Evolutionary conservation across 2,888 invertebrate genomes (phyloP).

Genomic region (Hecatera dysodea): DNA sequence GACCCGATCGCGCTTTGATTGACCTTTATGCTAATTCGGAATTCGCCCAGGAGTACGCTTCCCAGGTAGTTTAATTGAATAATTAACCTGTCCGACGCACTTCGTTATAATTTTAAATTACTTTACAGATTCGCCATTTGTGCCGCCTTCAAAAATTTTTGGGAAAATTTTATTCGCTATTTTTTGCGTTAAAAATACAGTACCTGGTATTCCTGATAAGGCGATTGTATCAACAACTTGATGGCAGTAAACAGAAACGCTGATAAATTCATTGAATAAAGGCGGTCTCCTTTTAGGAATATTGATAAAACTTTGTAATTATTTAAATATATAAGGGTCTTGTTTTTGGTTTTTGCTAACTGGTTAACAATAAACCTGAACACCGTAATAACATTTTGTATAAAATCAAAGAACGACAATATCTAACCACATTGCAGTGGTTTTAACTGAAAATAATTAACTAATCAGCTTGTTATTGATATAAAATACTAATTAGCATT

Average conservation of each 20-base stretch:
- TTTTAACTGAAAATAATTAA: background rate
- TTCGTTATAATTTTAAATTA: slow-evolving; percentile 71
- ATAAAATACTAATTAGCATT: no score
- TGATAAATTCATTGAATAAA: slow-evolving; percentile 16
- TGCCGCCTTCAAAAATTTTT: slow-evolving; percentile 36
- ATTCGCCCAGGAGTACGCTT: slow-evolving; percentile 73
- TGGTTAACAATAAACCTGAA: no score
- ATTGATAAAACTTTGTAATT: background rate
- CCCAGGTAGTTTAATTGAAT: slow-evolving; percentile 82
- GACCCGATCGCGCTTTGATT: slow-evolving; percentile 79
- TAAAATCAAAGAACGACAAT: background rate
- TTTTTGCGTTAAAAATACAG: slow-evolving; percentile 42
- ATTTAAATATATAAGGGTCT: background rate
- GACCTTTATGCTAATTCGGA: slow-evolving; percentile 86
- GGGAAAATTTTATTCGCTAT: slow-evolving; percentile 24
- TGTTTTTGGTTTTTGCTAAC: background rate
- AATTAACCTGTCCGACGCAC: slow-evolving; percentile 81
- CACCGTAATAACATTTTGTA: background rate
- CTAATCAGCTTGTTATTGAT: no score
- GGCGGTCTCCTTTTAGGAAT: background rate
- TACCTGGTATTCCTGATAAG: slow-evolving; percentile 23
- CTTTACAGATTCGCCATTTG: slow-evolving; percentile 46
- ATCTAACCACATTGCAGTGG: no score
- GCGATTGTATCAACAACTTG: slow-evolving; percentile 36
- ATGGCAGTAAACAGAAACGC: slow-evolving; percentile 12